phyloP scores from a whole-genome alignment of 1,140 invertebrate species.

The Galleria mellonella region DNA sequence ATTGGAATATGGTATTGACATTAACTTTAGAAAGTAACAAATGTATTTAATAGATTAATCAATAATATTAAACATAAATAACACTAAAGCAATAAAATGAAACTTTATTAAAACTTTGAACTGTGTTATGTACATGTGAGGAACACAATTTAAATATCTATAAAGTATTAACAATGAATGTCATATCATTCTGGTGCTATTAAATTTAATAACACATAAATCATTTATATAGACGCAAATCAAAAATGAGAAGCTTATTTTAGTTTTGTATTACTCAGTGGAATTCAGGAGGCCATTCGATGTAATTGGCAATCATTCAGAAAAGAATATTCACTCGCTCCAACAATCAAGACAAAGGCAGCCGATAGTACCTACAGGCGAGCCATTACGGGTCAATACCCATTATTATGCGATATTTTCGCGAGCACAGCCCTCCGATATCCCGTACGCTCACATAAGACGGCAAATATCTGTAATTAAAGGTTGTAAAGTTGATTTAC shows the following conservation, averaged over 20 bases:
- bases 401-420: constrained; percentile 73
- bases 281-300: constrained; percentile 65
- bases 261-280: constrained; percentile 46
- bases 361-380: constrained; percentile 59
- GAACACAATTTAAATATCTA: background rate
- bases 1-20: constrained; percentile 34
- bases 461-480: constrained; percentile 73
- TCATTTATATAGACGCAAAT: constrained; percentile 56
- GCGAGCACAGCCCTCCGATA: constrained; percentile 65
- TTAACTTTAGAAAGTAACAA: constrained; percentile 4
- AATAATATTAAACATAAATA: too few relatives aligned
- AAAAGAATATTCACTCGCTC: constrained; percentile 61
- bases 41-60: too few relatives aligned
- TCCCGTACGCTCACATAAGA: constrained; percentile 63
- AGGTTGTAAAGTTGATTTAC: constrained; percentile 73
- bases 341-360: constrained; percentile 68
- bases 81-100: background rate
- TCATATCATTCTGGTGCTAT: constrained; percentile 20
- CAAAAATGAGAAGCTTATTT: constrained; percentile 40
- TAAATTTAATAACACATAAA: constrained; percentile 56
- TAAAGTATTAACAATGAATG: constrained; percentile 3
- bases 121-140: background rate
- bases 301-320: constrained; percentile 72
- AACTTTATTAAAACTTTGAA: background rate
- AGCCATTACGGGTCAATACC: constrained; percentile 70